Evolutionary conservation across 1,140 invertebrate species (phyloP), one percentile per base, ranked within the genome.

Genomic region (Zaprionus taronus): DNA sequence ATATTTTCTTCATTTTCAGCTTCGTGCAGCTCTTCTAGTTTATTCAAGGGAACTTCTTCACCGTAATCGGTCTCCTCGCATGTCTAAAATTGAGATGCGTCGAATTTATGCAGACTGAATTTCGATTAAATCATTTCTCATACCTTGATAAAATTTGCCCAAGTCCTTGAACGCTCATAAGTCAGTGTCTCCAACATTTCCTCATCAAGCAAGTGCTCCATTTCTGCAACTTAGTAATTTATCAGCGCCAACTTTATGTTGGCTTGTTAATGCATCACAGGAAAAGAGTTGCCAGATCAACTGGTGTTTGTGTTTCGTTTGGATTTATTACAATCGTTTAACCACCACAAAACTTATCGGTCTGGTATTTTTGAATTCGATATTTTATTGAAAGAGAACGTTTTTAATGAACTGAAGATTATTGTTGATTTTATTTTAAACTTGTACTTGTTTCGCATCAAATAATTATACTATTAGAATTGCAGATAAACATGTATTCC

Each of bases 401-500:
- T 31, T 9, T 9, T n/a, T 47, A n/a, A 2, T 2, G 5, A 5
- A 47, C 6, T 44, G n/a, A 17, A 17, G 5, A n/a, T 17, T 44
- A 7, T 17, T 67, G 73, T 65, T 34, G 2, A 55, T 75, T 89
- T 87, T 84, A 89, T 89, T 89, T 58, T 78, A 53, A 89, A 80
- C 70, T 89, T 81, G 83, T 74, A 89, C 89, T 84, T 81, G 76
- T 81, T 90, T 84, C 80, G 81, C 85, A 89, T 89, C 89, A 56
- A 55, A 81, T 77, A 89, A 81, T 87, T 83, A 87, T 87, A 89
- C 83, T 79, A 83, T 89, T 89, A 89, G 89, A 89, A 89, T 89
- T 89, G 85, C 81, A 89, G 84, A 89, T 89, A 89, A 89, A 89
- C 84, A 89, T 87, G 56, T 81, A 89, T 84, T 76, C 79, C 78